Evolutionary conservation across 1,140 invertebrate species (phyloP).

Genomic region (Caligus rogercresseyi): DNA sequence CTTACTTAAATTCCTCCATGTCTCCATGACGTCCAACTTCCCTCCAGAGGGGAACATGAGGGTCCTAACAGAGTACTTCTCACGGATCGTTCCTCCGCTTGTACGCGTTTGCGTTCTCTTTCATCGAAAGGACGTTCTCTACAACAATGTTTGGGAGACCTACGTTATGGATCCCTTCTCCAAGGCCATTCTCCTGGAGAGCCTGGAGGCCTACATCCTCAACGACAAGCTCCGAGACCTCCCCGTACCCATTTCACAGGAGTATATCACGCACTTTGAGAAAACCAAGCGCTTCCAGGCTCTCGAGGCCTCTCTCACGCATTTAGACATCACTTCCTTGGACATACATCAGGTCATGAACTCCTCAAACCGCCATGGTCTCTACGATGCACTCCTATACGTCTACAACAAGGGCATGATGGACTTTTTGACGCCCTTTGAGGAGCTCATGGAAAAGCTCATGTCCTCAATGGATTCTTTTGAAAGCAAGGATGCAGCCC

Average conservation of each 20-base stretch:
- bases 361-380: constrained; percentile 51
- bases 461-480: constrained; percentile 29
- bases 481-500: neutral
- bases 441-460: constrained; percentile 48
- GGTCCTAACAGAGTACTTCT: constrained; percentile 25
- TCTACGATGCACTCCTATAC: constrained; percentile 75
- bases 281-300: constrained; percentile 35
- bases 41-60: constrained; percentile 25
- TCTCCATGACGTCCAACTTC: constrained; percentile 24
- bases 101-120: constrained; percentile 24
- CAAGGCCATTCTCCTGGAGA: constrained; percentile 34
- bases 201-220: constrained; percentile 38
- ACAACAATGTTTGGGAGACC: constrained; percentile 34
- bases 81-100: constrained; percentile 24
- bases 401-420: constrained; percentile 64
- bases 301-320: constrained; percentile 59
- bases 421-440: constrained; percentile 65
- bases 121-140: constrained; percentile 30
- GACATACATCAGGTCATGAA: constrained; percentile 74
- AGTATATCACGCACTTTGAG: constrained; percentile 36
- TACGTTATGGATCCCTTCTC: constrained; percentile 26
- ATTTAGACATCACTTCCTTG: constrained; percentile 59
- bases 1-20: constrained; percentile 25
- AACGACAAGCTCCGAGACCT: constrained; percentile 34
- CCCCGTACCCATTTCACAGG: constrained; percentile 31